Evolutionary conservation across 1,140 invertebrate species (phyloP), one percentile per base, ranked within the genome.

Genomic region (Drosophila ananassae): DNA sequence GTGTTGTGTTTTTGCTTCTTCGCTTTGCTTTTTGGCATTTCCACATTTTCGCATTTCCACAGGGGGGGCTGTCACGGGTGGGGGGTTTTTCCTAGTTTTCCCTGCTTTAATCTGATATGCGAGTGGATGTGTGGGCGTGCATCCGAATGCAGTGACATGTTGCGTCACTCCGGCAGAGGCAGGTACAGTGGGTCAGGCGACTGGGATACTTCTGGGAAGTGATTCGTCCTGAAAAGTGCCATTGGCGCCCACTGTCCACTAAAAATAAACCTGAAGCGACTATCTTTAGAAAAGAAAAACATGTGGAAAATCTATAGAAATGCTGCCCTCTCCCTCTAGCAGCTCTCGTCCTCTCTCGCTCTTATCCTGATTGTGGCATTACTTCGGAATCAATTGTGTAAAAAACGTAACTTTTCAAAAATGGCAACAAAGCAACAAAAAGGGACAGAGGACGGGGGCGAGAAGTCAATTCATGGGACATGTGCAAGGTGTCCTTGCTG

Each of bases 351-450:
- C 28, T 47, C 3, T 34, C 10, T 9, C 17, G 1, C 3, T 30
- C 22, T 4, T 32, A 25, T 9, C 10, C 21, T n/a, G 30, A 24
- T 59, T 24, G 32, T 17, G 46, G 73, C 77, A 77, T 84, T 84
- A 69, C 68, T 37, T 3, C 2, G 50, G 60, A 74, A 87, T 75
- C 74, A 81, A 87, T 85, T 85, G 81, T 87, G 60, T 87, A 71
- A 77, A 63, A 80, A 84, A 84, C 81, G 82, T 79, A 81, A 60
- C 61, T 41, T 68, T 71, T 72, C 46, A 25, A 28, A 64, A 39
- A 58, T 22, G 47, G 50, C n/a, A n/a, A n/a, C n/a, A n/a, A 64
- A 61, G 48, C 58, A 61, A 63, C 34, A 25, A 12, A 44, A 21
- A 44, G 21, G 41, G 41, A 44, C 34, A 3, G 9, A 4, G 10